Conservation (phyloP, 2,888 invertebrate genomes). For the Pristionchus entomophagus region DNA sequence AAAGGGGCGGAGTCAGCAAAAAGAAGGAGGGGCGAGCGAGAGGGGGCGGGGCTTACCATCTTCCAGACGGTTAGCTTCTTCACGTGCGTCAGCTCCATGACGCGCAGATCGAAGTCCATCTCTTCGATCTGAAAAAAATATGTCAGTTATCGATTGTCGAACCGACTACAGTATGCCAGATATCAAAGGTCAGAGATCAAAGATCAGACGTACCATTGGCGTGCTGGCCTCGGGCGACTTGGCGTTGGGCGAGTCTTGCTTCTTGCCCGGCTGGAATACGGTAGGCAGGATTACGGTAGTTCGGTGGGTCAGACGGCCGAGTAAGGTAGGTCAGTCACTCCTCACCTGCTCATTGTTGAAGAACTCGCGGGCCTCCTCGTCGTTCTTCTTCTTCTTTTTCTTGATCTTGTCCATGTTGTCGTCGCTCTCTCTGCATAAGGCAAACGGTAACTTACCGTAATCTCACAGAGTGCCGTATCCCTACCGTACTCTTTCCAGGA, state of each 20-base stretch:
- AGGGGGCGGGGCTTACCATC: conserved; percentile 13
- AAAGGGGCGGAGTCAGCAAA: not conserved
- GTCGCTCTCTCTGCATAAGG: not conserved
- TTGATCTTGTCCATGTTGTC: not conserved
- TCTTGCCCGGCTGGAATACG: not conserved
- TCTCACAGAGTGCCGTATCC: not conserved
- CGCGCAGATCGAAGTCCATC: conserved; percentile 7
- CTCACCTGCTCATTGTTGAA: not conserved
- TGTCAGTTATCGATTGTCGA: not conserved
- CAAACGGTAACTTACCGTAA: not conserved
- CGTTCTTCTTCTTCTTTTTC: conserved; percentile 31
- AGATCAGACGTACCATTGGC: not conserved
- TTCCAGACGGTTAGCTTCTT: not conserved
- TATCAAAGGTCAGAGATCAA: too few species aligned
- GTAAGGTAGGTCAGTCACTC: too few species aligned
- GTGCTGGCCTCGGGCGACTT: conserved; percentile 37
- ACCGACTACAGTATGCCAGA: not conserved
- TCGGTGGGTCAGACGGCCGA: too few species aligned
- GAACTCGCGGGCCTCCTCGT: not conserved
- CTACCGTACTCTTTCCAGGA: not conserved
- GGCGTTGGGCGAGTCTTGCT: conserved; percentile 19
- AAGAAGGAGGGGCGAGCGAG: not conserved
- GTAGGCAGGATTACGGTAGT: too few species aligned
- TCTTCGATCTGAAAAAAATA: conserved; percentile 14
- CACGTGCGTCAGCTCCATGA: conserved; percentile 28